Percentiles rank a stretch among this genome's conserved stretches.
Conservation (phyloP, 2,888 invertebrate genomes). For the Elegia similella region DNA sequence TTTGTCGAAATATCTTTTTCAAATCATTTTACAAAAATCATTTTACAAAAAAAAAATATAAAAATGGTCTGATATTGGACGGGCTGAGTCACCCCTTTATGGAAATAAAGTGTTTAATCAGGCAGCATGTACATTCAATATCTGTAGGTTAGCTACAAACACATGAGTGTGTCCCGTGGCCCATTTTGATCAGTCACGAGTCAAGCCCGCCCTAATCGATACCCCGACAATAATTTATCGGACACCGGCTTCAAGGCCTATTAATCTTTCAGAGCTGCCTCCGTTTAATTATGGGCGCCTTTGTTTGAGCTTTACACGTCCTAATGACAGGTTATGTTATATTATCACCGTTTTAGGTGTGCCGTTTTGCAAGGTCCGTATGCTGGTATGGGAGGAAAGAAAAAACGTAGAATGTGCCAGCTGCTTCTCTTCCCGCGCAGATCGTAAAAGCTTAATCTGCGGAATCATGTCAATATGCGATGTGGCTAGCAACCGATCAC, state of each 20-base stretch:
- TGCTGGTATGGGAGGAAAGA: too few species aligned
- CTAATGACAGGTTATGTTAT: conserved; percentile 22
- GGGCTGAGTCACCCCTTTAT: too few species aligned
- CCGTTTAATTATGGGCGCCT: conserved; percentile 15
- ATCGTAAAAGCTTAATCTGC: too few species aligned
- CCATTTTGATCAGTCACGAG: conserved; percentile 14
- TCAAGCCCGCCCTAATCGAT: conserved; percentile 13
- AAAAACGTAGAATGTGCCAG: too few species aligned
- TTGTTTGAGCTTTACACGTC: conserved; percentile 26
- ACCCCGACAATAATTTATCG: conserved; percentile 16
- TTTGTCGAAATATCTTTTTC: too few species aligned
- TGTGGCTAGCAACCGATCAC: too few species aligned
- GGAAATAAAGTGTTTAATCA: neutral
- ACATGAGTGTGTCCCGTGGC: neutral
- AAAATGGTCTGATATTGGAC: neutral
- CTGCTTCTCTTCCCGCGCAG: too few species aligned
- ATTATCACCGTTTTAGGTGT: neutral
- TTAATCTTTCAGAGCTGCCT: conserved; percentile 15
- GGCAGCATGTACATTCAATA: neutral
- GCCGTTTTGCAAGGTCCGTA: too few species aligned
- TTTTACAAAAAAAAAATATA: too few species aligned
- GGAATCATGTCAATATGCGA: too few species aligned
- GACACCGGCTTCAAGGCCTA: conserved; percentile 15
- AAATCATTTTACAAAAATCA: too few species aligned
- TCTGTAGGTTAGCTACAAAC: neutral